phyloP scores from a whole-genome alignment of 2,888 invertebrate genomes.

The Synanthedon tipuliformis region DNA sequence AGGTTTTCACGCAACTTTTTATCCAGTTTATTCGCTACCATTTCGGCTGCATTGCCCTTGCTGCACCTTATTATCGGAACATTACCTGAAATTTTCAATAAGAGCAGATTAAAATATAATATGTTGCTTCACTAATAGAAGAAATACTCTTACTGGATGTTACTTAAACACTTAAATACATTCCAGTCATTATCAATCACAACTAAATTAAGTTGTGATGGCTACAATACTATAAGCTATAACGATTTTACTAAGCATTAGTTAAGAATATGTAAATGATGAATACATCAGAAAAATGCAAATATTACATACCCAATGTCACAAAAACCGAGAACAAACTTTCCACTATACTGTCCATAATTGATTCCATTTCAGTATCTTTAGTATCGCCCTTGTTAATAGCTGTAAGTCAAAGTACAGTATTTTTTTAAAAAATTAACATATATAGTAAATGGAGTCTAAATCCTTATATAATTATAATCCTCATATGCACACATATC shows the following conservation, averaged over 20 bases:
- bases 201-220: too few species aligned
- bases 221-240: too few species aligned
- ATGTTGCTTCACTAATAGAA: too few species aligned
- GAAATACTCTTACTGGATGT: too few species aligned
- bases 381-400: conserved; percentile 94
- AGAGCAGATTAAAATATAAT: neutral
- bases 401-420: conserved; percentile 66
- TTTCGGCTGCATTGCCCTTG: conserved; percentile 96
- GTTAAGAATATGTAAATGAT: too few species aligned
- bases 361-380: conserved; percentile 94
- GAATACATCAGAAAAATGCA: neutral
- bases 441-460: too few species aligned
- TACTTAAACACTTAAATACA: too few species aligned
- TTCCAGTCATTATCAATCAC: too few species aligned
- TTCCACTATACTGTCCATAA: conserved; percentile 95
- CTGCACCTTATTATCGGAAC: conserved; percentile 94
- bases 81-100: conserved; percentile 64
- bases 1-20: conserved; percentile 97
- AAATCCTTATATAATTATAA: too few species aligned
- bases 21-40: conserved; percentile 96
- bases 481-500: too few species aligned
- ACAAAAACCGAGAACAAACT: conserved; percentile 98
- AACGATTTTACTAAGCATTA: too few species aligned
- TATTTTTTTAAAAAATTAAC: conserved; percentile 2
- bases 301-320: conserved; percentile 79